Evolutionary conservation across 2,113 vertebrate genomes (phyloP), one percentile per base, ranked within the genome.

Genomic region (Burhinus oedicnemus): DNA sequence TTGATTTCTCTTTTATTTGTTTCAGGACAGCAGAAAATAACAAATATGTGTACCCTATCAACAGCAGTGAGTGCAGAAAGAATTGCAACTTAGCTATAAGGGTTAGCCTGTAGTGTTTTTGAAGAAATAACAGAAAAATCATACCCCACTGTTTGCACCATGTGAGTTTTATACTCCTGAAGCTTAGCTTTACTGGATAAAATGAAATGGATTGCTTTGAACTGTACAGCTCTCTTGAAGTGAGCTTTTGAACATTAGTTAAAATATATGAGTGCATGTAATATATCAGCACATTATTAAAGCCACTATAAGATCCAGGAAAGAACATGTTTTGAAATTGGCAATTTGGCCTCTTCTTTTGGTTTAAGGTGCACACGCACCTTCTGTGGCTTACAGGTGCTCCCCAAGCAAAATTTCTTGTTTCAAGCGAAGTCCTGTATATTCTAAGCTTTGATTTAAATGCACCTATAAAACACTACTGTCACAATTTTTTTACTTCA

Each of bases 1-100:
- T 80, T 62, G 4, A 70, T 68, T 96, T 96, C 38, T 71, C 32
- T 97, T 94, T 94, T 64, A 69, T 47, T 89, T 77, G 42, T 69
- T 89, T 91, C 71, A 76, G 21, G 30, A 30, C 15, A 62, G 40
- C 26, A 89, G 26, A 88, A 91, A 68, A 76, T 77, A 81, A 12
- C 29, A 44, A 40, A 66, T 51, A 45, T 34, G 20, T 54, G 12
- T 22, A 80, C 15, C 3, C 8, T 68, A 77, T 47, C 66, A 92
- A 86, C 16, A 93, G 51, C 19, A 83, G 54, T 15, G 44, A 92
- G 54, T 61, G 23, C 11, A 71, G 71, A 78, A 94, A 83, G 30
- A 91, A 90, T 36, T 78, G 14, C 25, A 29, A 76, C 62, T 92
- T 94, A 42, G 32, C 51, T 65, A 9, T 78, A 36, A 78, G 11